Evolutionary conservation across 2,113 vertebrate species (phyloP).

Genomic region (Oreochromis aureus): DNA sequence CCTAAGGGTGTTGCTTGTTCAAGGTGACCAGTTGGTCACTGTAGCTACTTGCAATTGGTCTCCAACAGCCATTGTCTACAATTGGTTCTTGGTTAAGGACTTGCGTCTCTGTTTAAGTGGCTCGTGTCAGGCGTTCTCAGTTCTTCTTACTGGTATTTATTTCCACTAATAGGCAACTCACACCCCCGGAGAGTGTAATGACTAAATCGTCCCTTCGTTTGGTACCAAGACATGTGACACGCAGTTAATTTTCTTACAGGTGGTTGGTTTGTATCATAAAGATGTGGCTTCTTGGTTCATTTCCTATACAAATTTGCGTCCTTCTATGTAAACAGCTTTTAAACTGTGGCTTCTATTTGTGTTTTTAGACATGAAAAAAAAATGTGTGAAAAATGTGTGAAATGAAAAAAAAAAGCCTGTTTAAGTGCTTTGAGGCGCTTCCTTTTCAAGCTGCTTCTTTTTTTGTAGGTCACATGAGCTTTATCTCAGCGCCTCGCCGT

Average conservation of each 20-base stretch:
- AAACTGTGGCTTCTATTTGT: neutral
- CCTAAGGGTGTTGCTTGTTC: neutral
- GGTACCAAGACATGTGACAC: neutral
- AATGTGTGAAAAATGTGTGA: neutral
- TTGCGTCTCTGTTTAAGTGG: neutral
- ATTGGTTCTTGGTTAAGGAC: neutral
- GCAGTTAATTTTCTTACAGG: neutral
- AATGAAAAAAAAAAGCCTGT: accelerated
- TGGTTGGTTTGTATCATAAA: neutral
- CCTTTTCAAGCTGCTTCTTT: neutral
- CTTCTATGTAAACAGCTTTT: neutral
- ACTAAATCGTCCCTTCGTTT: neutral
- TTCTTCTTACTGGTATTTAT: neutral
- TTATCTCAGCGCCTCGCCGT: neutral
- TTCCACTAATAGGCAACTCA: neutral
- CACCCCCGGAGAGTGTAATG: too few relatives aligned
- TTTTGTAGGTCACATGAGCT: neutral
- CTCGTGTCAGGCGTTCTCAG: neutral
- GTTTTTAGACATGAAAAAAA: neutral
- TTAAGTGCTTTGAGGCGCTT: neutral
- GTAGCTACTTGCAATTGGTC: neutral
- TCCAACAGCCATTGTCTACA: neutral
- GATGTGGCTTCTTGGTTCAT: neutral
- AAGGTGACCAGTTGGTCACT: neutral
- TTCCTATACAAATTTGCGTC: neutral